These are phyloP conservation scores for Drosophila vallismaia DNA, from an alignment of 2,888 invertebrate genomes.

Conservation along the genomic window DNA sequence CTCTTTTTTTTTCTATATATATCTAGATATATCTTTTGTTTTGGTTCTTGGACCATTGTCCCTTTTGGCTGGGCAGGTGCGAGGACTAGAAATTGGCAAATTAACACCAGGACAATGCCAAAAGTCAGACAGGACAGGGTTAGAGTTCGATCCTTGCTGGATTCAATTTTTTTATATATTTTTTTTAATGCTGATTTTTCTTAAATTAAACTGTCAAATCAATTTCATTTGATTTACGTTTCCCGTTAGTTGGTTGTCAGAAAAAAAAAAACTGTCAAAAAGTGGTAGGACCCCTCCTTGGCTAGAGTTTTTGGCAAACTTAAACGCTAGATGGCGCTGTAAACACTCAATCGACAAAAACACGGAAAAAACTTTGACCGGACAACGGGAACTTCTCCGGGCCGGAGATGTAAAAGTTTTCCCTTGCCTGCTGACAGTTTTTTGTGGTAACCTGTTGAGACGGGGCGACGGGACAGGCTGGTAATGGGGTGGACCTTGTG, in stretches of 20 bases:
- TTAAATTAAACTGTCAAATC: neutral
- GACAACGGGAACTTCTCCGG: constrained; percentile 7
- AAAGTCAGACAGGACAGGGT: constrained; percentile 1
- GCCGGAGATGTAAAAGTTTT: constrained; percentile 3
- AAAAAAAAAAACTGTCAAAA: neutral
- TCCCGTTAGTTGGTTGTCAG: neutral
- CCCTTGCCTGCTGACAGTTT: constrained; percentile 22
- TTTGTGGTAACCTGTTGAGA: constrained; percentile 24
- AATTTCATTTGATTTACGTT: constrained; percentile 5
- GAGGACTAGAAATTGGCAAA: constrained; percentile 10
- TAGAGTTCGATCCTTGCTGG: neutral
- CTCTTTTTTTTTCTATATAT: too few species aligned
- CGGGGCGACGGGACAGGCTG: neutral
- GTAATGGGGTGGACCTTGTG: neutral
- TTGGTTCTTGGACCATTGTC: neutral
- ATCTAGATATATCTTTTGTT: neutral
- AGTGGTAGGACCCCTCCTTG: neutral
- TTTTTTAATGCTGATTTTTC: neutral
- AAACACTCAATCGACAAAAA: constrained; percentile 37
- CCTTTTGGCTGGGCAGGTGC: constrained; percentile 6
- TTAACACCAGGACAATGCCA: constrained; percentile 12
- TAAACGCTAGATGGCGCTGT: constrained; percentile 19
- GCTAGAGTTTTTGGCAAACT: constrained; percentile 11
- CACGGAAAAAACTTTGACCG: constrained; percentile 29
- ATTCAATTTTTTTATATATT: neutral